phyloP scores from a whole-genome alignment of 2,797 vertebrate genomes.

The Manis javanica region DNA sequence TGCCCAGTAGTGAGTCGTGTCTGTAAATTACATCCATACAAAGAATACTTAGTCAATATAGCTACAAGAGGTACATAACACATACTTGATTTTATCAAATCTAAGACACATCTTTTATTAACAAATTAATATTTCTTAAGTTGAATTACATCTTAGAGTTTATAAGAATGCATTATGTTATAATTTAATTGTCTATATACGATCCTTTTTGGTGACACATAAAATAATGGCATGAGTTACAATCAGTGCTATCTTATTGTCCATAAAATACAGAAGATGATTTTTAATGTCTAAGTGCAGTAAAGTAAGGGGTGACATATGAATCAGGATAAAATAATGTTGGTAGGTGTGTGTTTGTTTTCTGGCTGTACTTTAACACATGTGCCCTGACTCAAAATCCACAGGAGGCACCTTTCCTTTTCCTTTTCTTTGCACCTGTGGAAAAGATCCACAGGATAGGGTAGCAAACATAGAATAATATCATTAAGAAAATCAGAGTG shows the following conservation, averaged over 20 bases:
- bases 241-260: neutral
- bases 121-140: constrained; percentile 2
- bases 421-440: no score
- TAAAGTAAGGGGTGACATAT: neutral
- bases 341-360: neutral
- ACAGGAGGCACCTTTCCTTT: neutral
- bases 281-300: neutral
- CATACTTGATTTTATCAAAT: neutral
- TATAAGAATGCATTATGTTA: neutral
- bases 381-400: neutral
- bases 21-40: neutral
- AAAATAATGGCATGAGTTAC: neutral
- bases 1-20: neutral
- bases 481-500: neutral
- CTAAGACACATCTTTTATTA: neutral
- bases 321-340: neutral
- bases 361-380: neutral
- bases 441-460: neutral
- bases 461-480: neutral
- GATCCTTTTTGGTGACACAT: neutral
- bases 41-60: neutral
- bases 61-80: neutral
- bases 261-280: neutral
- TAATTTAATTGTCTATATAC: neutral
- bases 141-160: neutral